Percentiles rank a stretch among this genome's conserved stretches.
These are phyloP conservation scores for Pyrocoelia pectoralis DNA, from an alignment of 2,888 invertebrate genomes.

Conservation along the genomic window DNA sequence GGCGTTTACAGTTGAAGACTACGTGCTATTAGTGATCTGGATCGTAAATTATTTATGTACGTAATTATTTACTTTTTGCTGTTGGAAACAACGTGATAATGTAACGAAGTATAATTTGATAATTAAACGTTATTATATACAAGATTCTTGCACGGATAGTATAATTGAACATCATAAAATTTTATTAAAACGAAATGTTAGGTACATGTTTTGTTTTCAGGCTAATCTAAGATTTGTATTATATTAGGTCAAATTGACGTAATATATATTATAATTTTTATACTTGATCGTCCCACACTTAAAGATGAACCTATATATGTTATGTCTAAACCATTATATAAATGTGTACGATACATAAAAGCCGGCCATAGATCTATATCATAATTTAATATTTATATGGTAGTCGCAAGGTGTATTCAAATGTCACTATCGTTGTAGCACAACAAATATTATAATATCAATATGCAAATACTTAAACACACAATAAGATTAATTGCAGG, in stretches of 20 bases:
- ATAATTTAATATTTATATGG: constrained; percentile 7
- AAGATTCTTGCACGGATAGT: constrained; percentile 3
- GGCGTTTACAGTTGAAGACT: constrained; percentile 6
- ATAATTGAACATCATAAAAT: constrained; percentile 6
- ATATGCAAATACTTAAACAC: not conserved
- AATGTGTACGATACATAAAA: not conserved
- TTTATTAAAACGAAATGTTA: not conserved
- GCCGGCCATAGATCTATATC: constrained; percentile 3
- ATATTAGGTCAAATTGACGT: not conserved
- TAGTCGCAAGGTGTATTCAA: constrained; percentile 7
- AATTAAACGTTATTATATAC: constrained; percentile 4
- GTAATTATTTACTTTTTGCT: constrained; percentile 3
- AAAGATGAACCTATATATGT: no score
- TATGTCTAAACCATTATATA: no score
- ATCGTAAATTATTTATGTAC: constrained; percentile 10
- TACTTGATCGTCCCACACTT: no score
- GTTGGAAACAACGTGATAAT: constrained; percentile 5
- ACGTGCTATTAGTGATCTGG: constrained; percentile 12
- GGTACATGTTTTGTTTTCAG: not conserved
- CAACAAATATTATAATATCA: constrained; percentile 4
- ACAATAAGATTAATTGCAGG: constrained; percentile 2
- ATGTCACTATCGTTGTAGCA: constrained; percentile 2
- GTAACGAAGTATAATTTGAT: constrained; percentile 8
- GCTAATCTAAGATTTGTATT: not conserved
- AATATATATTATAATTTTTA: no score